Percentiles rank a stretch among this genome's conserved stretches.
Evolutionary conservation across 2,797 vertebrate species (phyloP).

Genomic region (Lycodopsis pacificus): DNA sequence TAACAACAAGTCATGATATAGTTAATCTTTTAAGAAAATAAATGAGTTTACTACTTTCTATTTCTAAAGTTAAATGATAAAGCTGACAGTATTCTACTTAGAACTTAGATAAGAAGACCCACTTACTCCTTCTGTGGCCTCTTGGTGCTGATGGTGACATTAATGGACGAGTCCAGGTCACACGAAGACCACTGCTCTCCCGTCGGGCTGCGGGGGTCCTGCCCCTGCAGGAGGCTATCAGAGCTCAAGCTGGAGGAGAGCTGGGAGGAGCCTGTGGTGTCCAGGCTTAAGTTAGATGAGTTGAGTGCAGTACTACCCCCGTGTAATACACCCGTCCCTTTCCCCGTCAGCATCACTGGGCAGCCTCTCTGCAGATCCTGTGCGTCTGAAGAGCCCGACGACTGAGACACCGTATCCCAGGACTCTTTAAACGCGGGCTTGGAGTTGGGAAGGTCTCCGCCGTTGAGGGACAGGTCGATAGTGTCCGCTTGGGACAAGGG

Average conservation of each 20-base stretch:
- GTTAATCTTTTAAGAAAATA: not conserved
- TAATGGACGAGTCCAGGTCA: constrained; percentile 75
- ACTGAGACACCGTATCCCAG: constrained; percentile 90
- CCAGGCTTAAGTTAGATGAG: constrained; percentile 90
- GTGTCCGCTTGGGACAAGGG: constrained; percentile 79
- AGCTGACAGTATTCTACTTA: not conserved
- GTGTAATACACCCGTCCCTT: constrained; percentile 52
- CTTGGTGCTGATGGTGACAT: constrained; percentile 67
- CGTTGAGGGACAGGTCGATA: constrained; percentile 67
- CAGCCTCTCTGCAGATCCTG: constrained; percentile 77
- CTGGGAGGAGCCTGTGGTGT: constrained; percentile 92
- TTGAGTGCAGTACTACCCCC: constrained; percentile 78
- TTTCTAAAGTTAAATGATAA: not conserved
- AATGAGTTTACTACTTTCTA: not conserved
- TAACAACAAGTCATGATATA: not conserved
- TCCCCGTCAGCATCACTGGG: constrained; percentile 6
- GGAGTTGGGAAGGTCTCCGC: constrained; percentile 46
- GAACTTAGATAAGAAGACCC: not conserved
- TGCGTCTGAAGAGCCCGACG: constrained; percentile 87
- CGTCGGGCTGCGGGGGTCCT: constrained; percentile 80
- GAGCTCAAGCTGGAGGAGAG: constrained; percentile 95
- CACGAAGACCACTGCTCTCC: constrained; percentile 85
- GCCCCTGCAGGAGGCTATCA: constrained; percentile 85
- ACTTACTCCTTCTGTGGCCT: constrained; percentile 88
- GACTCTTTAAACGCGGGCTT: constrained; percentile 82